Conservation (phyloP, 2,113 vertebrate species). For the Anguilla rostrata region DNA sequence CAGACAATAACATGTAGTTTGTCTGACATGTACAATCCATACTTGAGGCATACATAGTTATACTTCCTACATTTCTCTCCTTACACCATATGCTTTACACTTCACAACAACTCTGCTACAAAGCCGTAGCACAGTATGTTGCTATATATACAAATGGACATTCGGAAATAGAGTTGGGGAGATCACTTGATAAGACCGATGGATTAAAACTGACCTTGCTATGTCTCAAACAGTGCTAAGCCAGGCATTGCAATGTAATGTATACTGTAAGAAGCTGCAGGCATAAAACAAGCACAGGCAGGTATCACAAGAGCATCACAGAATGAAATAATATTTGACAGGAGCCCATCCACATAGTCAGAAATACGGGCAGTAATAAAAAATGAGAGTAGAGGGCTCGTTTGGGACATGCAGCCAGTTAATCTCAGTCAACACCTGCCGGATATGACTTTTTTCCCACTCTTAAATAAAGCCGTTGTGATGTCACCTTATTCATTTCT, state of each 20-base stretch:
- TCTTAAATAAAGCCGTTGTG: conserved; percentile 6
- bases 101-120: neutral
- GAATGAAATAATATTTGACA: neutral
- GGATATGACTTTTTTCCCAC: conserved; percentile 9
- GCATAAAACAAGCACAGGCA: conserved; percentile 29
- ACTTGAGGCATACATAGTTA: neutral
- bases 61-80: neutral
- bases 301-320: neutral
- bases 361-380: neutral
- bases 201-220: conserved; percentile 3
- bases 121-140: neutral
- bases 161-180: neutral
- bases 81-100: neutral
- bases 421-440: conserved; percentile 12
- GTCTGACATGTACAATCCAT: neutral
- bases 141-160: neutral
- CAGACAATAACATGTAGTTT: neutral
- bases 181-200: conserved; percentile 16
- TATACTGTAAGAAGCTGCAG: conserved; percentile 12
- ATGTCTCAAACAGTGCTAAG: conserved; percentile 26
- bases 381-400: no score
- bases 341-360: neutral
- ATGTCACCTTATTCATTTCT: conserved; percentile 24
- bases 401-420: neutral
- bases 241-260: neutral